Percentiles rank a stretch among this genome's conserved stretches.
Evolutionary conservation across 2,797 vertebrate species (phyloP).

Genomic region (Smutsia temminckii): DNA sequence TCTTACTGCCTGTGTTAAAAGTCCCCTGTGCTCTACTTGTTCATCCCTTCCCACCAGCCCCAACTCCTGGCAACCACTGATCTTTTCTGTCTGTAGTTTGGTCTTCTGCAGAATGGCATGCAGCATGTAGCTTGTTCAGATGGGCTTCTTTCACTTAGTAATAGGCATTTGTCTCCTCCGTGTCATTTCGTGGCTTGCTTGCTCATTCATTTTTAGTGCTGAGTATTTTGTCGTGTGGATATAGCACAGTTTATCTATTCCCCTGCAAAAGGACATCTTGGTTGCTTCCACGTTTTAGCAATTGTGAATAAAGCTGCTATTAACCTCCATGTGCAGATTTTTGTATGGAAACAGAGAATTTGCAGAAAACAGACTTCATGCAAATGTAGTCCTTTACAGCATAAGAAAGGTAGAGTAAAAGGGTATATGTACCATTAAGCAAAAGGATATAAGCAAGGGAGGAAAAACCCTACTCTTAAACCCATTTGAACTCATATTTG

Average conservation of each 20-base stretch:
- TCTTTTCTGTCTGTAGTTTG: not conserved
- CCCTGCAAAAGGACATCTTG: not conserved
- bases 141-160: not conserved
- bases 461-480: not conserved
- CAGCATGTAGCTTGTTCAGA: not conserved
- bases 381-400: not conserved
- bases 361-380: not conserved
- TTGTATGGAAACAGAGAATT: not conserved
- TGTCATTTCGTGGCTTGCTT: not conserved
- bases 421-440: rapidly evolving
- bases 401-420: not conserved
- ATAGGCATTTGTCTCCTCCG: not conserved
- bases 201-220: not conserved
- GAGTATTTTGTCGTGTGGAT: not conserved
- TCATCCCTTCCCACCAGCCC: not conserved
- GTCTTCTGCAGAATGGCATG: not conserved
- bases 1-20: no score
- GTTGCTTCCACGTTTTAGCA: not conserved
- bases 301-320: not conserved
- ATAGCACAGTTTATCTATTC: not conserved
- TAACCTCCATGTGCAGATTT: not conserved
- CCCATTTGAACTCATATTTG: not conserved
- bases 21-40: not conserved
- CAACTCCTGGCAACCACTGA: not conserved
- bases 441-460: not conserved